These are phyloP conservation scores for Asobara japonica DNA, from an alignment of 1,140 invertebrate species.

Conservation along the genomic window DNA sequence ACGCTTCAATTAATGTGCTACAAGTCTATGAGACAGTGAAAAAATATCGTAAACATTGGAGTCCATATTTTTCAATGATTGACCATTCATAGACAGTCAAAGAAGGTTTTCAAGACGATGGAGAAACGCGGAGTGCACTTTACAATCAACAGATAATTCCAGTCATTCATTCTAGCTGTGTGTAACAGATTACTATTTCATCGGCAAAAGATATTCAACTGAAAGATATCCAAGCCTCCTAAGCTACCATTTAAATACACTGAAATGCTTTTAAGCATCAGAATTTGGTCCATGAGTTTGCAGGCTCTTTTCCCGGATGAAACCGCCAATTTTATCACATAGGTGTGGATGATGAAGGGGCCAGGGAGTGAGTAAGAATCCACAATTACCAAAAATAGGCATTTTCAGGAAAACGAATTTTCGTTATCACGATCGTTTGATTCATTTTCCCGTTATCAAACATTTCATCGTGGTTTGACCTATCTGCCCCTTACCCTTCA, in stretches of 20 bases:
- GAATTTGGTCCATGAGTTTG: not conserved
- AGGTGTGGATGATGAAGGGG: slow-evolving; percentile 32
- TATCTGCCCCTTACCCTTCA: not conserved
- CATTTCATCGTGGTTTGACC: not conserved
- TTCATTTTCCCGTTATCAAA: not conserved
- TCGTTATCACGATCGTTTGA: not conserved
- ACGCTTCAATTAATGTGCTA: too few relatives aligned
- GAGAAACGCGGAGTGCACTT: too few relatives aligned
- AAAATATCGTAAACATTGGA: too few relatives aligned
- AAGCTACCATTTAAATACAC: not conserved
- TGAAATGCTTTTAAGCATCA: slow-evolving; percentile 12
- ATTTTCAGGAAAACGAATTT: not conserved
- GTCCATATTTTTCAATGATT: too few relatives aligned
- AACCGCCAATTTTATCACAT: slow-evolving; percentile 12
- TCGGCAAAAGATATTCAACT: too few relatives aligned
- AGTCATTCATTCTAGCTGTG: too few relatives aligned
- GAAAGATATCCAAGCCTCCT: not conserved
- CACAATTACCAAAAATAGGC: not conserved
- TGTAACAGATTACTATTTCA: too few relatives aligned
- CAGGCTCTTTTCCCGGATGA: not conserved
- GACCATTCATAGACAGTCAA: too few relatives aligned
- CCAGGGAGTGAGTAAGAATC: not conserved
- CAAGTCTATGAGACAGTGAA: too few relatives aligned
- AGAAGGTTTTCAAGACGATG: too few relatives aligned
- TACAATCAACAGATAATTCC: too few relatives aligned